Evolutionary conservation across 2,888 invertebrate species (phyloP).

Genomic region (Fragum fragum): DNA sequence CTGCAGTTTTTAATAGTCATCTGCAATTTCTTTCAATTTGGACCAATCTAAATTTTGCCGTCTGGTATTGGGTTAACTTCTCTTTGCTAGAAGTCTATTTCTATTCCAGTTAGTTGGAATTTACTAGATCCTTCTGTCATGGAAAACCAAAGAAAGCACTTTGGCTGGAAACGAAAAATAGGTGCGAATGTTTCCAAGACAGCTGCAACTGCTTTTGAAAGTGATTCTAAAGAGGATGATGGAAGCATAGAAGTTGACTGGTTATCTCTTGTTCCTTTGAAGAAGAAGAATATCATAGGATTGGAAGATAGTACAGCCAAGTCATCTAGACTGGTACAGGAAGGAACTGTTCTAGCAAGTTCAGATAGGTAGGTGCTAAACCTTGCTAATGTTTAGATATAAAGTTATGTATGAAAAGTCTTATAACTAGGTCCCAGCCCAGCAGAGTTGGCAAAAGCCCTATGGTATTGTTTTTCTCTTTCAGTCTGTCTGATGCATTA

Average conservation of each 20-base stretch:
- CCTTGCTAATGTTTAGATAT: too few relatives aligned
- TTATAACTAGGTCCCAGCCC: too few relatives aligned
- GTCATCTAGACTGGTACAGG: conserved; percentile 81
- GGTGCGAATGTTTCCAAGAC: conserved; percentile 79
- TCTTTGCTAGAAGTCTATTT: too few relatives aligned
- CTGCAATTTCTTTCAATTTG: too few relatives aligned
- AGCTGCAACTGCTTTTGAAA: conserved; percentile 76
- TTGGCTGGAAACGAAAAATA: conserved; percentile 85
- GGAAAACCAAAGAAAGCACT: conserved; percentile 70
- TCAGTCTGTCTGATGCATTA: too few relatives aligned
- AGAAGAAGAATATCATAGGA: conserved; percentile 69
- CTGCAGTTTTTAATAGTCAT: too few relatives aligned
- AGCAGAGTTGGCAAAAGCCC: too few relatives aligned
- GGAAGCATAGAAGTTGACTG: conserved; percentile 80
- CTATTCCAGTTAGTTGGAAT: too few relatives aligned
- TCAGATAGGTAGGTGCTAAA: conserved; percentile 85
- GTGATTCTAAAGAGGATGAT: conserved; percentile 77
- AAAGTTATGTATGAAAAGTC: too few relatives aligned
- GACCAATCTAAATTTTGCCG: too few relatives aligned
- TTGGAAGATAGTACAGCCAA: conserved; percentile 84
- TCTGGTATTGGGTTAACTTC: too few relatives aligned
- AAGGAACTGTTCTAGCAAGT: conserved; percentile 83
- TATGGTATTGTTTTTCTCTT: too few relatives aligned
- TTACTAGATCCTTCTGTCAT: neutral
- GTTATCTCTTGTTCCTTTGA: conserved; percentile 75